Evolutionary conservation across 2,113 vertebrate species (phyloP).

Genomic region (Chloropsis cyanopogon): DNA sequence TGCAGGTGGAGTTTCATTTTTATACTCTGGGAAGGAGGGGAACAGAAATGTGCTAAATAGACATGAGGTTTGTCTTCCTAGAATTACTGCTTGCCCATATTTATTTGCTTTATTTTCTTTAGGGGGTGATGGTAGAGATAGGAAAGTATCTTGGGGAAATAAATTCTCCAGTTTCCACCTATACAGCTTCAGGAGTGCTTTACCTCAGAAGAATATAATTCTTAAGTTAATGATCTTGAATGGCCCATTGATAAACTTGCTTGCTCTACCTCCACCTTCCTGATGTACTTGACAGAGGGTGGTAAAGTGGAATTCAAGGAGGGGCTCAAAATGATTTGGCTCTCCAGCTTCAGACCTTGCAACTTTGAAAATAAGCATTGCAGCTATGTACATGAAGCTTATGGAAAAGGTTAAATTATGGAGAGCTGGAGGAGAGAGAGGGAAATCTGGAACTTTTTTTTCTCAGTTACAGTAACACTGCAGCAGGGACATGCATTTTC

Average conservation of each 20-base stretch:
- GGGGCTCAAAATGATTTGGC: background rate
- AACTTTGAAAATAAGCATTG: background rate
- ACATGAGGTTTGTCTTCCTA: background rate
- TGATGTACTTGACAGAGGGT: background rate
- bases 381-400: background rate
- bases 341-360: background rate
- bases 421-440: background rate
- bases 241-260: background rate
- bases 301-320: background rate
- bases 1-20: background rate
- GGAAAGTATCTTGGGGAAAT: background rate
- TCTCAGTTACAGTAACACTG: background rate
- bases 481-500: background rate
- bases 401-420: background rate
- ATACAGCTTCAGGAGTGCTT: background rate
- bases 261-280: background rate
- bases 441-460: background rate
- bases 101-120: background rate
- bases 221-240: background rate
- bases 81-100: accelerated
- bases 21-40: background rate
- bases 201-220: background rate
- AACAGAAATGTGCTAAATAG: background rate
- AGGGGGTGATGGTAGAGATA: background rate
- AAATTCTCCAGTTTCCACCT: background rate